Conservation (phyloP, 1,140 invertebrate genomes). For the Hormaphis cornu region DNA sequence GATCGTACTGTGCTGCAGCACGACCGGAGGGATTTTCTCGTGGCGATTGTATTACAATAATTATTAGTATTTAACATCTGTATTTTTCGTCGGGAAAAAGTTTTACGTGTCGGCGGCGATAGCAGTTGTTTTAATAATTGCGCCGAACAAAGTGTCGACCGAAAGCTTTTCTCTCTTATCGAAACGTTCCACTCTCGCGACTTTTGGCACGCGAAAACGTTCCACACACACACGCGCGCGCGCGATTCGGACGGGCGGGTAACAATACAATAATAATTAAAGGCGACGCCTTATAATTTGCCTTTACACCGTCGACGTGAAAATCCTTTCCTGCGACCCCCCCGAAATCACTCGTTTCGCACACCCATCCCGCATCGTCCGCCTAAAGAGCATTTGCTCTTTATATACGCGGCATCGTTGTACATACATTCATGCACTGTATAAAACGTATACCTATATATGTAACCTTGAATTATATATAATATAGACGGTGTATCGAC, state of each 20-base stretch:
- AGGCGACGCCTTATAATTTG: constrained; percentile 1
- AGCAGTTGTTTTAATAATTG: constrained; percentile 17
- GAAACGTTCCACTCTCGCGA: constrained; percentile 32
- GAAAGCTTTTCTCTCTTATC: constrained; percentile 31
- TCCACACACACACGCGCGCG: background rate
- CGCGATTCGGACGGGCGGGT: background rate
- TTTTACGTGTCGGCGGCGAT: background rate
- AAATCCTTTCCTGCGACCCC: constrained; percentile 18
- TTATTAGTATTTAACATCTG: constrained; percentile 16
- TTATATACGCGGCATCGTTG: background rate
- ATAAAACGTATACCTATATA: background rate
- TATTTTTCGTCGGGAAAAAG: constrained; percentile 27
- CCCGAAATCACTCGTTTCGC: background rate
- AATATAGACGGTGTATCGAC: background rate
- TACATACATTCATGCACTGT: too few relatives aligned
- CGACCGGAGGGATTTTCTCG: too few relatives aligned
- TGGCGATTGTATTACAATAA: background rate
- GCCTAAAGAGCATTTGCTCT: too few relatives aligned
- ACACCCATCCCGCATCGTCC: too few relatives aligned
- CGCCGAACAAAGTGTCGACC: constrained; percentile 28
- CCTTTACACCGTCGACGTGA: background rate
- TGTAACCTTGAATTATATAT: background rate
- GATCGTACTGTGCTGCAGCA: too few relatives aligned
- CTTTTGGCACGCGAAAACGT: constrained; percentile 11
- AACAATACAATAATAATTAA: constrained; percentile 22